Evolutionary conservation across 2,797 vertebrate genomes (phyloP).

Genomic region (Pyrrhura leucotis): DNA sequence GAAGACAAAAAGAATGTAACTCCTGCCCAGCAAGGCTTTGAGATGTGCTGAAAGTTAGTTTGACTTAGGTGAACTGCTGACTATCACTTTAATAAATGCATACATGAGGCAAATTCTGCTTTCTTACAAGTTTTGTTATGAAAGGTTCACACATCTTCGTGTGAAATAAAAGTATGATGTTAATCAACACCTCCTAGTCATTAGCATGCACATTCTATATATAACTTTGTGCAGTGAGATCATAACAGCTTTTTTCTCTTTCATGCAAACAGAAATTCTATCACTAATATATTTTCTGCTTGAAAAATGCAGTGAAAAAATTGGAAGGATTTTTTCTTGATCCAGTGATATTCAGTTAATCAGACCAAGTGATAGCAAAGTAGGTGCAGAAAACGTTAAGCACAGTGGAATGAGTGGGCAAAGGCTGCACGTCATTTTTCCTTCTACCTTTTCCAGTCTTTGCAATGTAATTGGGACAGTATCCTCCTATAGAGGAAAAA

Average conservation of each 20-base stretch:
- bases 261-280: background rate
- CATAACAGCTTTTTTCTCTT: background rate
- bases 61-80: background rate
- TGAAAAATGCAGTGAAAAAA: background rate
- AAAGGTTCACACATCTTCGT: constrained; percentile 35
- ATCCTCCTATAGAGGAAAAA: background rate
- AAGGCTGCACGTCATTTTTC: background rate
- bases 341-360: background rate
- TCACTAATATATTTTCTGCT: background rate
- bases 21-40: background rate
- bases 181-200: constrained; percentile 44
- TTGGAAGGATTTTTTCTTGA: background rate
- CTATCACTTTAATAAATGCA: background rate
- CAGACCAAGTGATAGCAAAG: background rate
- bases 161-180: constrained; percentile 30
- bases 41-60: background rate
- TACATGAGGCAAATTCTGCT: background rate
- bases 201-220: constrained; percentile 2
- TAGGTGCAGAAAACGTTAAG: background rate
- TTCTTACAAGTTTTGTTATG: constrained; percentile 32
- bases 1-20: background rate
- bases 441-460: background rate
- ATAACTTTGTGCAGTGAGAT: background rate
- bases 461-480: background rate
- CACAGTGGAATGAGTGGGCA: background rate